Evolutionary conservation across 1,140 invertebrate species (phyloP).

Genomic region (Ceratina calcarata): DNA sequence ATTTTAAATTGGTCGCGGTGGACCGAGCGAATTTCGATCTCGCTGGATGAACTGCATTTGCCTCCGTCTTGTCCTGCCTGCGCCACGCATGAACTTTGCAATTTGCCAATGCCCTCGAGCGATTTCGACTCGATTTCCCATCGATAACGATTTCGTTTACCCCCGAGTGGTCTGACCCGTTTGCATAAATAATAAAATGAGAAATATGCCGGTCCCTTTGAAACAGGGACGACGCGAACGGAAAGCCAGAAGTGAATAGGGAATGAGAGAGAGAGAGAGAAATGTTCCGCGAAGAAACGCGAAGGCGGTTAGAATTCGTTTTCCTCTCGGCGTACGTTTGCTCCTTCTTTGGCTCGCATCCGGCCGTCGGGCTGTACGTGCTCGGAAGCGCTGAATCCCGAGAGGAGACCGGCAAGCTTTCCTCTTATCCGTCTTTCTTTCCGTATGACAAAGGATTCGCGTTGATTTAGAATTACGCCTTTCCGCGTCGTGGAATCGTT

Average conservation of each 20-base stretch:
- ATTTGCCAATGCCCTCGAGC: not conserved
- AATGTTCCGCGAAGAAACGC: not conserved
- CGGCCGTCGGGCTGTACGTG: constrained; percentile 15
- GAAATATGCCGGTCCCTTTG: too few species aligned
- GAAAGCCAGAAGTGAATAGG: not conserved
- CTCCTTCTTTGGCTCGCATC: constrained; percentile 22
- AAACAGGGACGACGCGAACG: constrained; percentile 25
- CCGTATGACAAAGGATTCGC: constrained; percentile 24
- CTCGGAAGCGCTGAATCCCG: constrained; percentile 15
- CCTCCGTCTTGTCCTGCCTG: not conserved
- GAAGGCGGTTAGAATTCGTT: constrained; percentile 37
- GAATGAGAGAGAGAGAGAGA: constrained; percentile 24
- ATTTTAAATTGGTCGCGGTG: not conserved
- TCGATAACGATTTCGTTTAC: too few species aligned
- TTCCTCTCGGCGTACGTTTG: constrained; percentile 24
- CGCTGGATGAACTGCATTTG: constrained; percentile 42
- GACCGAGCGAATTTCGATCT: constrained; percentile 44
- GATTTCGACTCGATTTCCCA: too few species aligned
- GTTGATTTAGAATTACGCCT: constrained; percentile 13
- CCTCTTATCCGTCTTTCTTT: constrained; percentile 2
- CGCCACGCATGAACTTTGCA: not conserved
- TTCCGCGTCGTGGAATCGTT: not conserved
- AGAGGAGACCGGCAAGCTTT: not conserved
- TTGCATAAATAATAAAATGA: too few species aligned
- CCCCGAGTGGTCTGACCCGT: too few species aligned